A percentile compares a stretch with the other conserved stretches of the same genome.
Evolutionary conservation across 2,797 vertebrate genomes (phyloP).

Genomic region (Chloroceryle amazona): DNA sequence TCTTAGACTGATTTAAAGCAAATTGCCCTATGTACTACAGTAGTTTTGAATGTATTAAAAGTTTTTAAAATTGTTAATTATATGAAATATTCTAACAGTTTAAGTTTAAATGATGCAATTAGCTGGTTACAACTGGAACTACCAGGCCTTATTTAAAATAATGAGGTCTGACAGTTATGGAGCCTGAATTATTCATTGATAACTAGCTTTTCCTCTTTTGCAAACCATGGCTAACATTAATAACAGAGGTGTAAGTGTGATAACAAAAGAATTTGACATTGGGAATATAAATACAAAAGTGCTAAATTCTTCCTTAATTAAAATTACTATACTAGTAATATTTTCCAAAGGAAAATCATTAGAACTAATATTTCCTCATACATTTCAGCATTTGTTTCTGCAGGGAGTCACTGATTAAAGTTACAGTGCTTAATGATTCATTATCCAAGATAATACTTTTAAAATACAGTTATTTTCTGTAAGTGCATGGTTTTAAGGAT

Average conservation of each 20-base stretch:
- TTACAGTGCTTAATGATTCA: conserved; percentile 37
- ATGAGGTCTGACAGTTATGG: conserved; percentile 85
- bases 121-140: conserved; percentile 82
- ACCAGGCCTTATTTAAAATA: conserved; percentile 85
- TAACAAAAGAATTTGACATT: conserved; percentile 82
- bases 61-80: conserved; percentile 80
- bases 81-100: conserved; percentile 81
- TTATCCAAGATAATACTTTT: conserved; percentile 31
- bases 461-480: conserved; percentile 39
- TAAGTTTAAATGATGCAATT: conserved; percentile 85
- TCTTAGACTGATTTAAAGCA: conserved; percentile 73
- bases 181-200: conserved; percentile 86
- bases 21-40: conserved; percentile 79
- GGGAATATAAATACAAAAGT: conserved; percentile 78
- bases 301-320: conserved; percentile 82
- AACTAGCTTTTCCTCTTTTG: conserved; percentile 82
- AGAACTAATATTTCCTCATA: conserved; percentile 66
- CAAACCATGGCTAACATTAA: conserved; percentile 81
- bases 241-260: conserved; percentile 83
- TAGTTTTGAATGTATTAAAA: conserved; percentile 80
- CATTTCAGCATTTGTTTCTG: conserved; percentile 55
- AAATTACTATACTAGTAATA: conserved; percentile 69
- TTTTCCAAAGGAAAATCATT: conserved; percentile 76
- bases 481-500: conserved; percentile 5
- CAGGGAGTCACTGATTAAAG: conserved; percentile 21